Evolutionary conservation across 1,140 invertebrate species (phyloP), one percentile per base, ranked within the genome.

Genomic region (Drosophila subpulchrella): DNA sequence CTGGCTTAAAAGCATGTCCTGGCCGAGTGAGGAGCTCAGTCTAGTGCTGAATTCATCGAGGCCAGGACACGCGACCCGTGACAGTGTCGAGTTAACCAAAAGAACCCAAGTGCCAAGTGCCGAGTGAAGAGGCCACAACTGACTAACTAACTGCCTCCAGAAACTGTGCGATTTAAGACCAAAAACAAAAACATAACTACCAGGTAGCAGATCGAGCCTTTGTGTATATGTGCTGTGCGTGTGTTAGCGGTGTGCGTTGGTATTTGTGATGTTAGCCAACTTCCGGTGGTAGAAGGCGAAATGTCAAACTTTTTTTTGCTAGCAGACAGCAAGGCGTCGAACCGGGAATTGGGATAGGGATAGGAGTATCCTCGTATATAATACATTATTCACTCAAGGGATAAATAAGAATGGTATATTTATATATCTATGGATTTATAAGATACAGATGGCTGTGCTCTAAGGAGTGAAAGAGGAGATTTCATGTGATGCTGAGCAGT

Each of bases 251-350:
- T 54, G 58, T 55, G 30, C 67, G 58, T 41, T 38, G n/a, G 42
- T 75, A 27, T 60, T 75, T 72, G 58, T 66, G 46, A 34, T 74
- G 63, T 67, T 47, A 66, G 59, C 77, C 70, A 75, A 56, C 70
- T 82, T 71, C 60, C 65, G 80, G 65, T 75, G 51, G 60, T 51
- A 54, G 55, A 61, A 53, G 58, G 32, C 61, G 41, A 74, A 76
- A 88, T 62, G 84, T 88, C 80, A 89, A 89, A 80, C 44, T 78
- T 85, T 66, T 66, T 51, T 62, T 51, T 81, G 67, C 63, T 74
- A 80, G 68, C 84, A 88, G 84, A 88, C 84, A 80, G 48, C 61
- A 67, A 83, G 83, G 83, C 83, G 83, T 89, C 84, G 48, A 51
- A 46, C 47, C 30, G 38, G 48, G 41, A 48, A 48, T 73, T 47